Evolutionary conservation across 1,140 invertebrate species (phyloP).

Genomic region (Bombus fervidus): DNA sequence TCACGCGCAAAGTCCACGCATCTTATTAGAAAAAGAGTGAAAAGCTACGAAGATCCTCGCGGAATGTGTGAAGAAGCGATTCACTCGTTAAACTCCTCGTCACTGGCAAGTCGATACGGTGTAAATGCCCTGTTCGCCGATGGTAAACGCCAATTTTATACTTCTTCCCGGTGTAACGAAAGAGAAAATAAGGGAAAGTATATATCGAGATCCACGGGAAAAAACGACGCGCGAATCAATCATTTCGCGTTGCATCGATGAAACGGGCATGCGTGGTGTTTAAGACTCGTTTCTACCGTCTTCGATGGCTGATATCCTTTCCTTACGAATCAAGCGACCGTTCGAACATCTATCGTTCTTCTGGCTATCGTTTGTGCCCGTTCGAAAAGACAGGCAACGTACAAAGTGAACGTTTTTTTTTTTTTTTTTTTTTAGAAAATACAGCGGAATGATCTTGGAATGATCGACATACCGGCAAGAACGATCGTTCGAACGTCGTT

Average conservation of each 20-base stretch:
- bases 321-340: background rate
- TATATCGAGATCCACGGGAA: background rate
- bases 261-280: background rate
- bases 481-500: constrained; percentile 13
- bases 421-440: background rate
- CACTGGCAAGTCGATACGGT: constrained; percentile 10
- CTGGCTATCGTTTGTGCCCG: constrained; percentile 1
- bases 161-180: background rate
- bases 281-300: background rate
- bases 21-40: background rate
- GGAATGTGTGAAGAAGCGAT: background rate
- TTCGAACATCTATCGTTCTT: background rate
- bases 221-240: background rate
- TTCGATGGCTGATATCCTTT: background rate
- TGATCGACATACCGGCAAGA: constrained; percentile 23
- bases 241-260: background rate
- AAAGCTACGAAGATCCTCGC: constrained; percentile 11
- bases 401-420: constrained; percentile 8
- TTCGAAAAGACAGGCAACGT: background rate
- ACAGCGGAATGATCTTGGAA: constrained; percentile 53
- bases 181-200: constrained; percentile 27
- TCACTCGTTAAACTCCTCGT: background rate
- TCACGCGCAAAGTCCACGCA: background rate
- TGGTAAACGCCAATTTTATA: background rate
- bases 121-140: constrained; percentile 24